Evolutionary conservation across 2,888 invertebrate species (phyloP).

Genomic region (Euzophera pinguis): DNA sequence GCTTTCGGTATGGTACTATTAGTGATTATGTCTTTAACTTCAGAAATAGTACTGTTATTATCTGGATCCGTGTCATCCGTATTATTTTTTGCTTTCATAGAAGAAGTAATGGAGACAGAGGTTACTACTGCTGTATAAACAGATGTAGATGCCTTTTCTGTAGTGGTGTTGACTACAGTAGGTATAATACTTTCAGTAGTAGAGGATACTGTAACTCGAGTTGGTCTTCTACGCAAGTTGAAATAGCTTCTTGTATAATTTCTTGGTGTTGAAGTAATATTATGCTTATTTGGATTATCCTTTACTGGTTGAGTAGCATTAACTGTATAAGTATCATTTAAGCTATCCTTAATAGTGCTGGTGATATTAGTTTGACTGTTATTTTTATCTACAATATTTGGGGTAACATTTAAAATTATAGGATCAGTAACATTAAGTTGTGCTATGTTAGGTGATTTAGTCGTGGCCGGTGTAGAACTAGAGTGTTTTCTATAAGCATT

Average conservation of each 20-base stretch:
- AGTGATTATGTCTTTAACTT: slow-evolving; percentile 28
- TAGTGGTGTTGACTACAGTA: slow-evolving; percentile 50
- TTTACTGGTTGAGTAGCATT: slow-evolving; percentile 31
- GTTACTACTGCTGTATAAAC: slow-evolving; percentile 76
- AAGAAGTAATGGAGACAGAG: slow-evolving; percentile 74
- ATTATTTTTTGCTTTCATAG: slow-evolving; percentile 70
- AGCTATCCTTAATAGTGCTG: slow-evolving; percentile 30
- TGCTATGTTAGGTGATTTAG: slow-evolving; percentile 46
- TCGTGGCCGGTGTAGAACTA: slow-evolving; percentile 48
- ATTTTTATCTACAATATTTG: slow-evolving; percentile 37
- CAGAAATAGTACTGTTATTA: slow-evolving; percentile 42
- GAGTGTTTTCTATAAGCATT: slow-evolving; percentile 70
- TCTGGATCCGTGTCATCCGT: slow-evolving; percentile 47
- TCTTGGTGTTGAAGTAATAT: slow-evolving; percentile 40
- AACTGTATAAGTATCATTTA: slow-evolving; percentile 31
- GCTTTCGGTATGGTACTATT: slow-evolving; percentile 39
- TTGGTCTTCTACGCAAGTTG: slow-evolving; percentile 57
- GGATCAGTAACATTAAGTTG: slow-evolving; percentile 57
- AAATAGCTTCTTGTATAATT: slow-evolving; percentile 62
- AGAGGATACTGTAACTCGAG: slow-evolving; percentile 47
- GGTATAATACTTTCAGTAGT: slow-evolving; percentile 48
- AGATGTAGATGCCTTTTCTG: slow-evolving; percentile 68
- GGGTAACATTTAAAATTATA: slow-evolving; percentile 42
- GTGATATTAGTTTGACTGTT: slow-evolving; percentile 34
- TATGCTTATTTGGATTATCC: slow-evolving; percentile 39